Evolutionary conservation across 2,888 invertebrate genomes (phyloP).

Genomic region (Heterodera filipjevi): DNA sequence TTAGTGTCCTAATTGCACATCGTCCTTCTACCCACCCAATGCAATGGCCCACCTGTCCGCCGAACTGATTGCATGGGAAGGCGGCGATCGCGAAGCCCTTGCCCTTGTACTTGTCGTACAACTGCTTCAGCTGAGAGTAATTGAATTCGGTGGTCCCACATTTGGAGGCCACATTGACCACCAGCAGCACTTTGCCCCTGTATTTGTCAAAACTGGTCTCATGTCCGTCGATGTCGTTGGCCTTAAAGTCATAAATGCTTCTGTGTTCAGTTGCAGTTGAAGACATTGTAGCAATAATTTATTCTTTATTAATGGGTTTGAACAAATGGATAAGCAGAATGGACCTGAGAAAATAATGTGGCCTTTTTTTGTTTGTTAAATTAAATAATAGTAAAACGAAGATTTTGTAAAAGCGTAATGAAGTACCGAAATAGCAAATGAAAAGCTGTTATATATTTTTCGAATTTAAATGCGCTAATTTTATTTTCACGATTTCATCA

Average conservation of each 20-base stretch:
- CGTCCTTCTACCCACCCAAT: no score
- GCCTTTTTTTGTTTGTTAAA: no score
- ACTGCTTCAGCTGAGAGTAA: conserved; percentile 77
- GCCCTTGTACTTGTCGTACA: conserved; percentile 77
- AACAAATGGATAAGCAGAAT: no score
- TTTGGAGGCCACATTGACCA: conserved; percentile 84
- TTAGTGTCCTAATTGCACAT: no score
- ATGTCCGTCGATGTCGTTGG: conserved; percentile 81
- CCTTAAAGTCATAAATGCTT: conserved; percentile 80
- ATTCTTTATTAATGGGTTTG: no score
- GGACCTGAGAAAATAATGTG: no score
- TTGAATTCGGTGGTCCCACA: conserved; percentile 80
- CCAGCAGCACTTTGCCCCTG: conserved; percentile 77
- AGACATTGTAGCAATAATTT: neutral
- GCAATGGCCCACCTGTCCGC: conserved; percentile 67
- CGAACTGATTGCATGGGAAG: conserved; percentile 86
- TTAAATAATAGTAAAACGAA: no score
- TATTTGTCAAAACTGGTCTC: conserved; percentile 77
- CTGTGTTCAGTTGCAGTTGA: conserved; percentile 58
- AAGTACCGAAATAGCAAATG: no score
- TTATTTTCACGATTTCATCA: no score
- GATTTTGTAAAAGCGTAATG: no score
- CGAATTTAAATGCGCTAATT: no score
- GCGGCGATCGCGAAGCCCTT: conserved; percentile 78
- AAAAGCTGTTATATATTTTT: no score